Evolutionary conservation across 2,888 invertebrate species (phyloP).

Genomic region (Amphipoea oculea): DNA sequence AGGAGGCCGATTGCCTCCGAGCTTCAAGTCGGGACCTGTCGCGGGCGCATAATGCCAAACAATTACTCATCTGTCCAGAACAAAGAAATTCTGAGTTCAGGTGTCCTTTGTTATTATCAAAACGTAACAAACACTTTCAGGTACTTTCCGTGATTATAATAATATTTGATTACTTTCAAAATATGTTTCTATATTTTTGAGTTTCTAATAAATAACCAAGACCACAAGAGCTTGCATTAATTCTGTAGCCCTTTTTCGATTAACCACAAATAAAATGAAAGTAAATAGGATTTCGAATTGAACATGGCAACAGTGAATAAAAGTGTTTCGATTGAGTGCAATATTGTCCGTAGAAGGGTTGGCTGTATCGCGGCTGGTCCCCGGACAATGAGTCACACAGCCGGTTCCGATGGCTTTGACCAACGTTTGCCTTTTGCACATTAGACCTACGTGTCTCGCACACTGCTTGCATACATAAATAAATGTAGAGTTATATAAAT

Average conservation of each 20-base stretch:
- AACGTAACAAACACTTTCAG: slow-evolving; percentile 19
- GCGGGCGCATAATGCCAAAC: slow-evolving; percentile 73
- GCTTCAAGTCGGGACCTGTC: slow-evolving; percentile 86
- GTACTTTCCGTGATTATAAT: slow-evolving; percentile 24
- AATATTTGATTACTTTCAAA: slow-evolving; percentile 4
- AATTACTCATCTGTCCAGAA: slow-evolving; percentile 68
- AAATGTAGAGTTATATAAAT: slow-evolving; percentile 30
- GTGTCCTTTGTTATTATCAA: slow-evolving; percentile 57
- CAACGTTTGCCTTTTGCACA: slow-evolving; percentile 66
- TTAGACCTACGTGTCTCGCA: slow-evolving; percentile 63
- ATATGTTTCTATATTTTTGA: neutral
- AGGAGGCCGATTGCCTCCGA: slow-evolving; percentile 77
- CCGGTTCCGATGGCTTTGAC: slow-evolving; percentile 74
- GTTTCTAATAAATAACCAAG: no score
- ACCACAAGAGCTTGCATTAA: neutral
- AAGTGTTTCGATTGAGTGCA: slow-evolving; percentile 55
- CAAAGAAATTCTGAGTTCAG: slow-evolving; percentile 63
- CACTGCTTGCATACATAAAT: slow-evolving; percentile 45
- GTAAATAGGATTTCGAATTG: slow-evolving; percentile 2
- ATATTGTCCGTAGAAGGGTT: slow-evolving; percentile 66
- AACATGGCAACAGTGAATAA: slow-evolving; percentile 33
- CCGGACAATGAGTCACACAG: slow-evolving; percentile 79
- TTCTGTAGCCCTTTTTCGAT: slow-evolving; percentile 1
- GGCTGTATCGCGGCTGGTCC: slow-evolving; percentile 64
- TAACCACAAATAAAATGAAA: slow-evolving; percentile 7